Conservation (phyloP, 1,140 invertebrate genomes). For the Parapsyche elsis region DNA sequence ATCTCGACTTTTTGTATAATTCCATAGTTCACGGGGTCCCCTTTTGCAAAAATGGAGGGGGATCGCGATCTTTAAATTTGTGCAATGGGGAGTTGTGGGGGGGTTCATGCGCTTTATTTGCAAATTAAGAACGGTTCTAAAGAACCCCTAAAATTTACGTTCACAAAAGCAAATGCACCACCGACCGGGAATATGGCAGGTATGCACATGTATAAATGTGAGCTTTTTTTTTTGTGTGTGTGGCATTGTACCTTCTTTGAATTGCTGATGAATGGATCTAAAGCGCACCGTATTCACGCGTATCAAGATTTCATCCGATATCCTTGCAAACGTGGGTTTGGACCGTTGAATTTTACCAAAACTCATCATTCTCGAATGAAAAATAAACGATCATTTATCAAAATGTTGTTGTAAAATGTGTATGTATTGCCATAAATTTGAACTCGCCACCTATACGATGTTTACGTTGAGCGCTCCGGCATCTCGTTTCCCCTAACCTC, state of each 20-base stretch:
- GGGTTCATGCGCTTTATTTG: constrained; percentile 27
- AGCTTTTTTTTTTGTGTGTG: constrained; percentile 23
- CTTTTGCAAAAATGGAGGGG: neutral
- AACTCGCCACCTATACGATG: too few species aligned
- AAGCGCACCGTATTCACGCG: constrained; percentile 17
- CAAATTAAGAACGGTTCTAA: constrained; percentile 37
- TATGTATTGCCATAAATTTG: too few species aligned
- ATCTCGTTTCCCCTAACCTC: too few species aligned
- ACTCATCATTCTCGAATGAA: neutral
- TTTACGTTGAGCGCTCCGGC: too few species aligned
- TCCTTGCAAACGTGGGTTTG: too few species aligned
- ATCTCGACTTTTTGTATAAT: neutral
- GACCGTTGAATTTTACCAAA: neutral
- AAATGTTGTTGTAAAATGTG: neutral
- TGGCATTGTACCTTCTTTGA: constrained; percentile 22
- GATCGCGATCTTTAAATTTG: constrained; percentile 14
- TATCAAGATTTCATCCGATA: constrained; percentile 15
- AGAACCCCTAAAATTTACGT: constrained; percentile 5
- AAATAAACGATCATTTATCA: neutral
- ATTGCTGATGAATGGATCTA: constrained; percentile 14
- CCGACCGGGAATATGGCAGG: constrained; percentile 4
- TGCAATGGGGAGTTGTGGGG: neutral
- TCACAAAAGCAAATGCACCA: constrained; percentile 16
- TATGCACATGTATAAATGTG: neutral
- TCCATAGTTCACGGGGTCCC: constrained; percentile 1